Base-by-base conservation (phyloP, 92 coral and sea anemone genomes). In the Porites rus region DNA sequence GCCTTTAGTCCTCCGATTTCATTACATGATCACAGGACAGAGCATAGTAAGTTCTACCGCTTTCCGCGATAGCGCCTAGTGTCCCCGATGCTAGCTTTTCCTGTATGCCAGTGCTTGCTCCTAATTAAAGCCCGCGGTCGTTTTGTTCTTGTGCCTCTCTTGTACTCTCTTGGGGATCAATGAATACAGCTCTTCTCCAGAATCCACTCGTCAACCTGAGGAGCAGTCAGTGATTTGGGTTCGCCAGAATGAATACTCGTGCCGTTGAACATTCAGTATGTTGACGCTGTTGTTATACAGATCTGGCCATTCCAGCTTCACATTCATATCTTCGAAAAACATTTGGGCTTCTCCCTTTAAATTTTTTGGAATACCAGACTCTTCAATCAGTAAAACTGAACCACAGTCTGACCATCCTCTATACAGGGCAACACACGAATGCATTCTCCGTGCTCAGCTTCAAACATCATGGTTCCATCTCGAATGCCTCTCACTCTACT, bases 11-110 rank as follows among this genome's bases (percentile, higher is more conserved):
- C 20, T 53, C 10, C 9, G 21, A 6, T 11, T 66, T 65, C n/a
- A 86, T 53, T 54, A 86, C 89, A 66, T 86, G 84, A 59, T 86
- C 53, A 72, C 86, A 78, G 16, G 90, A 87, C 14, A 87, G 79
- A 19, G 68, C 17, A 72, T 78, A 87, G 17, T 28, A 19, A 2
- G 61, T 71, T 0, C 72, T 53, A 13, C 43, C 86, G 31, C 72
- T 80, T 71, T 68, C 28, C 46, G 70, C 71, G 66, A 85, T 28
- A 43, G 82, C 89, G 16, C 89, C 68, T 22, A 65, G 77, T 13
- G 89, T 77, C 52, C 89, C 89, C 51, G 71, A 80, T 18, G 76
- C 61, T 10, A 7, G 2, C 8, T 22, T 21, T 1, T 73, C 86
- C 65, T 77, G 13, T 7, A 78, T 70, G 17, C 89, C 84, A 7